Evolutionary conservation across 2,888 invertebrate species (phyloP), one percentile per base, ranked within the genome.

Genomic region (Thyatira batis): DNA sequence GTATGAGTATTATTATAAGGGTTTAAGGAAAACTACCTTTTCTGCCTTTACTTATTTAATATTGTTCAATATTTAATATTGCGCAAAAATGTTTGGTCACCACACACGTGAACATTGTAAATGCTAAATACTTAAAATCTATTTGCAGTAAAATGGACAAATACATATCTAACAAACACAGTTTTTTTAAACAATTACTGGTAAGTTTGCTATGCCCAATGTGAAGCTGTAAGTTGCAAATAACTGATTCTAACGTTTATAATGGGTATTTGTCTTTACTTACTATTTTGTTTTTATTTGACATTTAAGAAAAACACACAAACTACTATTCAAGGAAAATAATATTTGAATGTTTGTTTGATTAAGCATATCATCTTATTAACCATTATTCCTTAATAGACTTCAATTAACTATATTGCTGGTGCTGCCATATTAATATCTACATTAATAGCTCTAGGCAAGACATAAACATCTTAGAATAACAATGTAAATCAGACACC

Each of bases 1-100:
- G 72, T 85, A n/a, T 48, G 20, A 48, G 10, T 25, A 6, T 54
- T 89, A 63, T 70, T 55, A 51, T 23, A 39, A 57, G 50, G 55
- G 61, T 63, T 55, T 13, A 63, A 78, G 71, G 71, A 65, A 76
- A 76, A 67, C 57, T 68, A 73, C 52, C 23, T 51, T 57, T 49
- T 52, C 58, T 55, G 68, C 81, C 76, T 80, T 75, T 67, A 84
- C 78, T 83, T 86, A 84, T 81, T 83, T 84, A 84, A 84, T 87
- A 80, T 82, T 76, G 61, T 81, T 82, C 73, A 78, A 83, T 85
- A 83, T 81, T 81, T 75, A 72, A 78, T 77, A 82, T 82, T 81
- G 83, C 83, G 80, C 84, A 84, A 84, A 85, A 87, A 82, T 77
- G 80, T 83, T 84, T 85, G 84, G 87, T 87, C 87, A 84, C 82